Conservation (phyloP, 1,140 invertebrate genomes). For the Drosophila kurseongensis region DNA sequence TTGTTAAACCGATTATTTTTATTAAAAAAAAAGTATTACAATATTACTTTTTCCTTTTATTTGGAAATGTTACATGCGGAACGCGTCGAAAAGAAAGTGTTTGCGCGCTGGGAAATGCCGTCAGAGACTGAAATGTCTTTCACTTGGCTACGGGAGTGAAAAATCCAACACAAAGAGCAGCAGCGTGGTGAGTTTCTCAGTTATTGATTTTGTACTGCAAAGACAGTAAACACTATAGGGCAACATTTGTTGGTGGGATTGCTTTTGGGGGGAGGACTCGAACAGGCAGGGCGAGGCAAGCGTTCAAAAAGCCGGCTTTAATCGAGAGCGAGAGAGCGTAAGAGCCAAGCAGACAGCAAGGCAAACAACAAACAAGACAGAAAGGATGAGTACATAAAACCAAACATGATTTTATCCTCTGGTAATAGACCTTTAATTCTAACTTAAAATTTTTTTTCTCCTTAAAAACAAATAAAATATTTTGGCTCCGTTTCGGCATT, state of each 20-base stretch:
- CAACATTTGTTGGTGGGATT: constrained; percentile 57
- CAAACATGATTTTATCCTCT: constrained; percentile 53
- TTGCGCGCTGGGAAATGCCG: constrained; percentile 64
- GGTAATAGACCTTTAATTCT: background rate
- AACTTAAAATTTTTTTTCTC: background rate
- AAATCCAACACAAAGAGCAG: constrained; percentile 32
- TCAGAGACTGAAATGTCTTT: constrained; percentile 64
- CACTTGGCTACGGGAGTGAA: constrained; percentile 2
- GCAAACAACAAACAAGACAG: constrained; percentile 44
- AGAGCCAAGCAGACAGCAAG: constrained; percentile 24
- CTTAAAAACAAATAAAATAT: background rate
- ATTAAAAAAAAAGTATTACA: constrained; percentile 41
- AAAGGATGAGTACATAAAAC: constrained; percentile 34
- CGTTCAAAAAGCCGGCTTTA: constrained; percentile 65
- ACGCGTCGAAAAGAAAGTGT: constrained; percentile 33
- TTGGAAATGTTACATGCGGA: constrained; percentile 13
- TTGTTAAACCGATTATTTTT: constrained; percentile 12
- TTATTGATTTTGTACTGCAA: constrained; percentile 72
- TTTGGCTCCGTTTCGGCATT: too few species aligned
- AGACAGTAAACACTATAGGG: constrained; percentile 46
- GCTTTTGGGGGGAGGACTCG: constrained; percentile 12
- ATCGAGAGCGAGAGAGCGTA: constrained; percentile 24
- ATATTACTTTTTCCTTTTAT: constrained; percentile 20
- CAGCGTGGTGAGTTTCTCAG: constrained; percentile 59
- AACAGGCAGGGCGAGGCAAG: constrained; percentile 39